phyloP scores from a whole-genome alignment of 2,888 invertebrate species.

The Pedicia rivosa region DNA sequence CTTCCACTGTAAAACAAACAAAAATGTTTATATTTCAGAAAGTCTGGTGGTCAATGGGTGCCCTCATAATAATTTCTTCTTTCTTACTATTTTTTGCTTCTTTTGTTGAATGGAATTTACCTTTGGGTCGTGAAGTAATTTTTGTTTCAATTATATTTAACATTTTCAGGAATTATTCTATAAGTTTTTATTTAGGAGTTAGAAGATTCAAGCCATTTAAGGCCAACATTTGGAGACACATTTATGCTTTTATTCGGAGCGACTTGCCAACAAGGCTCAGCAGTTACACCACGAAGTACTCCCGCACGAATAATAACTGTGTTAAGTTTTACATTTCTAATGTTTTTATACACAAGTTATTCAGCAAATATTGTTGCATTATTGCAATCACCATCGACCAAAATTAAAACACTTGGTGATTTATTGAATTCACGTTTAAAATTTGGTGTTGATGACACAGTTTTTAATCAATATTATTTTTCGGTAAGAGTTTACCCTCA shows the following conservation, averaged over 20 bases:
- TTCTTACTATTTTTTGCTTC: no score
- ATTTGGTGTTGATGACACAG: constrained; percentile 42
- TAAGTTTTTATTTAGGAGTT: no score
- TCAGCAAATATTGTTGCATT: constrained; percentile 50
- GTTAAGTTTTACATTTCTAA: constrained; percentile 39
- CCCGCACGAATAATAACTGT: constrained; percentile 27
- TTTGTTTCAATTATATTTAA: no score
- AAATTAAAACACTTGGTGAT: constrained; percentile 39
- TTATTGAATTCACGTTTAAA: constrained; percentile 42
- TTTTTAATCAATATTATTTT: constrained; percentile 47
- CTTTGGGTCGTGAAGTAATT: no score
- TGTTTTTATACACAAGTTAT: constrained; percentile 48
- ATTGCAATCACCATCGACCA: constrained; percentile 46
- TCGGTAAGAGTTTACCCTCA: constrained; percentile 17
- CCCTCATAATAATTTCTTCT: no score
- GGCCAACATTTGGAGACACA: no score
- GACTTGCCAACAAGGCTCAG: constrained; percentile 42
- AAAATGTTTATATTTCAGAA: constrained; percentile 38
- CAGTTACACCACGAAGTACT: background rate
- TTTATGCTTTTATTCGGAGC: no score
- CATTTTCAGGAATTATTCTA: no score
- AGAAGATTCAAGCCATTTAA: no score
- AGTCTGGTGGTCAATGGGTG: no score
- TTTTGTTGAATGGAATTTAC: no score
- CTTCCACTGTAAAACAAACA: no score